Conservation (phyloP, 2,113 vertebrate genomes). For the Pelodiscus sinensis region DNA sequence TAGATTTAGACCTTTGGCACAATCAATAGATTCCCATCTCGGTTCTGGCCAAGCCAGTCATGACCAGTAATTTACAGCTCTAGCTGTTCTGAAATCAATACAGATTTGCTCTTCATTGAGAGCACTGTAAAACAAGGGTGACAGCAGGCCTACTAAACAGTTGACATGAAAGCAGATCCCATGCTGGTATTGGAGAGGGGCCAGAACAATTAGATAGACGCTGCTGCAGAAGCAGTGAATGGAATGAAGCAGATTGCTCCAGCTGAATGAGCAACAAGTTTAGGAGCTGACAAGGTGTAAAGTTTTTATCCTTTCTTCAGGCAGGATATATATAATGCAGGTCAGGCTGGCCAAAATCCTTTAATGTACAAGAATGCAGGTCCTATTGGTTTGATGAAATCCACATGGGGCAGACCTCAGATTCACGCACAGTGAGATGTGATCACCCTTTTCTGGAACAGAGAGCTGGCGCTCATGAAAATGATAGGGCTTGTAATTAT, state of each 20-base stretch:
- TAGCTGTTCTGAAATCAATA: slow-evolving; percentile 78
- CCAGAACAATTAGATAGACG: background rate
- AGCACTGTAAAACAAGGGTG: slow-evolving; percentile 70
- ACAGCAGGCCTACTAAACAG: slow-evolving; percentile 27
- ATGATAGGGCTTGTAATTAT: background rate
- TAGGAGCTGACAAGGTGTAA: background rate
- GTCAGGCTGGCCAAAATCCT: fast-evolving
- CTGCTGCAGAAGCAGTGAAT: background rate
- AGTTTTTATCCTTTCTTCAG: background rate
- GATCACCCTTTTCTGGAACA: background rate
- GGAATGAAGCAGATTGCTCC: background rate
- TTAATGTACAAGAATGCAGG: background rate
- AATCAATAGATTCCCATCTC: slow-evolving; percentile 74
- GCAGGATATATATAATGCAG: background rate
- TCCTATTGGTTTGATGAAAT: background rate
- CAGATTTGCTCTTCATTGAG: slow-evolving; percentile 70
- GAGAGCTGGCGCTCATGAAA: background rate
- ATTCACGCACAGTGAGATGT: background rate
- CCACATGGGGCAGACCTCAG: background rate
- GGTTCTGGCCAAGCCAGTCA: slow-evolving; percentile 64
- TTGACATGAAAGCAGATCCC: slow-evolving; percentile 20
- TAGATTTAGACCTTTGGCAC: slow-evolving; percentile 57
- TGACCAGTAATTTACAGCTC: slow-evolving; percentile 78
- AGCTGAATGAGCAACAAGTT: fast-evolving
- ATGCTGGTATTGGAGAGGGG: background rate